Evolutionary conservation across 2,113 vertebrate species (phyloP).

Genomic region (Prunella himalayana): DNA sequence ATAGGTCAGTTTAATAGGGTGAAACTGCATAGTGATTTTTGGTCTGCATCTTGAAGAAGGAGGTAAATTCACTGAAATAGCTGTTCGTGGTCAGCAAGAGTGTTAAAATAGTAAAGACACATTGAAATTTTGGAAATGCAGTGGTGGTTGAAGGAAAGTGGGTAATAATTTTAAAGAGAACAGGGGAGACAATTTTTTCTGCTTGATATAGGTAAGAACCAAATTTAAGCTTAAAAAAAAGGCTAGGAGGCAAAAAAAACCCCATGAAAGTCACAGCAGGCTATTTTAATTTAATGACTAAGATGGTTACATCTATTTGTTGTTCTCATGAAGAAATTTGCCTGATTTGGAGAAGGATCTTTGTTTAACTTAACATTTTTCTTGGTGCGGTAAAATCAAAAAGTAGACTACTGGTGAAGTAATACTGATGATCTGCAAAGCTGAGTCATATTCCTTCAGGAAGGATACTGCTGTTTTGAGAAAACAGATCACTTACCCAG

Average conservation of each 20-base stretch:
- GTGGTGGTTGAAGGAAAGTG: neutral
- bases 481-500: constrained; percentile 41
- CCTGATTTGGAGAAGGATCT: neutral
- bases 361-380: constrained; percentile 25
- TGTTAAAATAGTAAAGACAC: neutral
- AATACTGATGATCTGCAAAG: constrained; percentile 60
- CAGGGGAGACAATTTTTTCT: neutral
- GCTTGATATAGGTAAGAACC: neutral
- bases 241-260: neutral
- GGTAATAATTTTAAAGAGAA: neutral
- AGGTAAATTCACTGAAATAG: neutral
- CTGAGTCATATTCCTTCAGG: constrained; percentile 69
- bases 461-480: constrained; percentile 59
- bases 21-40: neutral
- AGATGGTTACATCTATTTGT: neutral
- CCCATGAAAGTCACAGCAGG: neutral
- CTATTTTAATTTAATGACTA: neutral
- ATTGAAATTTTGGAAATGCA: neutral
- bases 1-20: neutral
- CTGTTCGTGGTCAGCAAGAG: neutral
- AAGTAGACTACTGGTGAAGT: constrained; percentile 41
- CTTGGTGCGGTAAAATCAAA: neutral
- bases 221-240: neutral
- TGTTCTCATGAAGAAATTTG: neutral
- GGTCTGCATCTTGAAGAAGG: neutral